Evolutionary conservation across 2,888 invertebrate species (phyloP).

Genomic region (Conchocele bisecta): DNA sequence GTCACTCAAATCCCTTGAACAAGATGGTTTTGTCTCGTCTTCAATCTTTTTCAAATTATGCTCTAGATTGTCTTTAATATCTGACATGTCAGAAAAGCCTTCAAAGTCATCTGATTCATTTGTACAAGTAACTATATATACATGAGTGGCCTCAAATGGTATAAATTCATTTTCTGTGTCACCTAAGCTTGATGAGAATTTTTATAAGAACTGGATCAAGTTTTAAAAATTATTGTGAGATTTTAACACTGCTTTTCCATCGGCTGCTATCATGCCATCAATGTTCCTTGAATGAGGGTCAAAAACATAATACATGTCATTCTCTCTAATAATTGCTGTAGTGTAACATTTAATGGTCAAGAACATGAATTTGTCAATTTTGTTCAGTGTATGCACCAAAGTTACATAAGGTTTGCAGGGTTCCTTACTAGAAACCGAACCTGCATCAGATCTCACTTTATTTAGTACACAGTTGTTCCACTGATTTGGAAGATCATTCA

Average conservation of each 20-base stretch:
- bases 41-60: constrained; percentile 23
- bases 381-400: too few relatives aligned
- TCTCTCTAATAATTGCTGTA: too few relatives aligned
- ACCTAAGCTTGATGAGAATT: not conserved
- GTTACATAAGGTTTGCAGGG: too few relatives aligned
- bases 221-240: constrained; percentile 2
- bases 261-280: constrained; percentile 8
- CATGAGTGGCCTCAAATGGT: constrained; percentile 25
- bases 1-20: not conserved
- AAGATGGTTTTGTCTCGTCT: constrained; percentile 4
- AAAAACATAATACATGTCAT: too few relatives aligned
- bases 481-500: too few relatives aligned
- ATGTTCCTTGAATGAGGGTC: constrained; percentile 18
- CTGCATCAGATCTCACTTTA: too few relatives aligned
- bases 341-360: too few relatives aligned
- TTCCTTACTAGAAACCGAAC: too few relatives aligned
- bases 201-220: constrained; percentile 16
- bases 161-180: constrained; percentile 5
- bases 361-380: too few relatives aligned
- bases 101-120: constrained; percentile 24
- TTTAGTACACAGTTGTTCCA: too few relatives aligned
- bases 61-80: constrained; percentile 8
- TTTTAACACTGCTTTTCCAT: constrained; percentile 21
- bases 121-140: constrained; percentile 1
- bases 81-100: constrained; percentile 17